phyloP scores from a whole-genome alignment of 92 coral and sea anemone species.

The Meandrina meandrites region DNA sequence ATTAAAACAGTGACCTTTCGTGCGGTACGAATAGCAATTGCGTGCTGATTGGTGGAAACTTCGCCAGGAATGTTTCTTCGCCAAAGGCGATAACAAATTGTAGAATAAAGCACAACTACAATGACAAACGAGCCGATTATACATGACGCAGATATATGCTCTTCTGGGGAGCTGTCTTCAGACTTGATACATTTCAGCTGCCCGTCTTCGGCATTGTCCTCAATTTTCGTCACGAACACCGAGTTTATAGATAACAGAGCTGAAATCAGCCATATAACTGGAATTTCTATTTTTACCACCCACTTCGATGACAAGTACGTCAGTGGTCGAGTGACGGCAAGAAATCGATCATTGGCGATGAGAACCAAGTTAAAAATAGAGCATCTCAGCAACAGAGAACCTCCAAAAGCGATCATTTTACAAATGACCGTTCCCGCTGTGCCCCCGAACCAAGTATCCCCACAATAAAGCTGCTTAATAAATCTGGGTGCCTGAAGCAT shows the following conservation, averaged over 20 bases:
- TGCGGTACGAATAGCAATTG: conserved; percentile 15
- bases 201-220: neutral
- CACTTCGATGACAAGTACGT: conserved; percentile 3
- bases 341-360: conserved; percentile 26
- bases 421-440: neutral
- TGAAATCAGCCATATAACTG: conserved; percentile 7
- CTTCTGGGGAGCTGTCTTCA: neutral
- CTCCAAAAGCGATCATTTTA: neutral
- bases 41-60: neutral
- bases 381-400: neutral
- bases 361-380: conserved; percentile 8
- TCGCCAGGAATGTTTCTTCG: conserved; percentile 25
- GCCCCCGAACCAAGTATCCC: conserved; percentile 1
- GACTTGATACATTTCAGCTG: neutral
- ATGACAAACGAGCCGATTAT: neutral
- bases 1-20: conserved; percentile 28
- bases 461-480: neutral
- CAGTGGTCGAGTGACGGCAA: conserved; percentile 25
- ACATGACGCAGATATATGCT: neutral
- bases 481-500: neutral
- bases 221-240: neutral
- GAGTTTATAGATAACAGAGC: neutral
- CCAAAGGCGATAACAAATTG: conserved; percentile 24
- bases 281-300: conserved; percentile 14
- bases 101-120: neutral